Evolutionary conservation across 2,888 invertebrate genomes (phyloP).

Genomic region (Habrosyne pyritoides): DNA sequence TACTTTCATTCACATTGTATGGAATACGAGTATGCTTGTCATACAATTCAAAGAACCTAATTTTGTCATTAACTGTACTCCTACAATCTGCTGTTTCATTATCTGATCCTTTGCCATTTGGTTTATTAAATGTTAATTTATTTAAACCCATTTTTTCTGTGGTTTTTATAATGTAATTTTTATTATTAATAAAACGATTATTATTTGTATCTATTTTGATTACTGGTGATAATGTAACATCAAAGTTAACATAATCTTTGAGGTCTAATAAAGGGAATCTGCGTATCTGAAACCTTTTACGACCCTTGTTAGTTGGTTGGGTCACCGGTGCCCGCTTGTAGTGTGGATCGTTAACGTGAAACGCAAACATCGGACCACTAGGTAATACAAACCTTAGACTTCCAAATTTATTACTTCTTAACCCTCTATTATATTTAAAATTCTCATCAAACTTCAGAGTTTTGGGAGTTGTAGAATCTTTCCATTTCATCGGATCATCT

Average conservation of each 20-base stretch:
- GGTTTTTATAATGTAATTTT: background rate
- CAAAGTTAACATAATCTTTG: background rate
- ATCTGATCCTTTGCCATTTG: background rate
- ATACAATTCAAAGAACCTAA: conserved; percentile 73
- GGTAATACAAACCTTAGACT: conserved; percentile 17
- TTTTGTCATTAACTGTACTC: conserved; percentile 54
- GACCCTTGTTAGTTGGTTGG: conserved; percentile 9
- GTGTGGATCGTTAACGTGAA: conserved; percentile 34
- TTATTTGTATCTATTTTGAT: background rate
- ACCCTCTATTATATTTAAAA: conserved; percentile 1
- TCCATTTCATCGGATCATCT: conserved; percentile 33
- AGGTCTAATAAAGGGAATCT: conserved; percentile 9
- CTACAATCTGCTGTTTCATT: background rate
- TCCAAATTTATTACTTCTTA: conserved; percentile 5
- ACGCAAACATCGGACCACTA: conserved; percentile 36
- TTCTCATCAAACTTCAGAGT: background rate
- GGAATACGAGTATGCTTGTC: conserved; percentile 51
- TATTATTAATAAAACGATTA: background rate
- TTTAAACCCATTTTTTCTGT: background rate
- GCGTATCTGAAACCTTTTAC: conserved; percentile 7
- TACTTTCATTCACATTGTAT: conserved; percentile 10
- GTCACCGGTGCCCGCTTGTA: conserved; percentile 20
- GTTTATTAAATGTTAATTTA: background rate
- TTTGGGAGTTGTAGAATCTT: conserved; percentile 13
- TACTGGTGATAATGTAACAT: background rate